Percentiles rank a stretch among this genome's conserved stretches.
Evolutionary conservation across 2,113 vertebrate genomes (phyloP).

Genomic region (Saguinus imperator): DNA sequence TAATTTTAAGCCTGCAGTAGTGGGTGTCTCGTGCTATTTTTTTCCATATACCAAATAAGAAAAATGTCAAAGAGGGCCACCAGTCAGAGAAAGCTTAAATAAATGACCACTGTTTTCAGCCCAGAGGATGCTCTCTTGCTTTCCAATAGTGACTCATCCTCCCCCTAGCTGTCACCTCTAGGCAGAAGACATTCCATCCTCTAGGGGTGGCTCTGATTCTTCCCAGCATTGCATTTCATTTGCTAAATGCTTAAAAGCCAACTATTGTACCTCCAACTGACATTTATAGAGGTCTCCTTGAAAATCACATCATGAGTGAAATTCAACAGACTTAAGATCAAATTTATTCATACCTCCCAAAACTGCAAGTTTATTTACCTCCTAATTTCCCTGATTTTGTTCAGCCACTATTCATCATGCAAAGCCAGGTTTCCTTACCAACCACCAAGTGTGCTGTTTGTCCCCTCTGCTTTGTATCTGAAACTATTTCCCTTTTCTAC

Average conservation of each 20-base stretch:
- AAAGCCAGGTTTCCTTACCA: background rate
- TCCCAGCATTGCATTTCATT: background rate
- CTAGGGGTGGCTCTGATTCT: background rate
- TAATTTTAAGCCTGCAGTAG: background rate
- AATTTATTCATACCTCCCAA: background rate
- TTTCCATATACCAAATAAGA: background rate
- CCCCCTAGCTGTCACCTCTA: background rate
- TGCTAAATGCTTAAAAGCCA: background rate
- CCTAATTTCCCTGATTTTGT: background rate
- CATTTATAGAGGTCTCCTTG: constrained; percentile 20
- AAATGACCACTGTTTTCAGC: background rate
- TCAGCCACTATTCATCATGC: background rate
- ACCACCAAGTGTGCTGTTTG: background rate
- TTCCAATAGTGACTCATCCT: constrained; percentile 28
- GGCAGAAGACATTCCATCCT: background rate
- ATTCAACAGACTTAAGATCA: background rate
- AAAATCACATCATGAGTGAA: background rate
- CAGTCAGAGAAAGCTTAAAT: background rate
- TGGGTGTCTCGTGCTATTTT: background rate
- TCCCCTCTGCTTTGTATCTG: background rate
- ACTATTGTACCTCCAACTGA: background rate
- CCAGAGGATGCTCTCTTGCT: background rate
- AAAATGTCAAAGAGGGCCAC: background rate
- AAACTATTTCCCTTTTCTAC: background rate
- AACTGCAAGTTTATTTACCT: background rate